These are phyloP conservation scores for Typhlichthys eigenmanni DNA, from an alignment of 2,797 vertebrate species.

Conservation along the genomic window DNA sequence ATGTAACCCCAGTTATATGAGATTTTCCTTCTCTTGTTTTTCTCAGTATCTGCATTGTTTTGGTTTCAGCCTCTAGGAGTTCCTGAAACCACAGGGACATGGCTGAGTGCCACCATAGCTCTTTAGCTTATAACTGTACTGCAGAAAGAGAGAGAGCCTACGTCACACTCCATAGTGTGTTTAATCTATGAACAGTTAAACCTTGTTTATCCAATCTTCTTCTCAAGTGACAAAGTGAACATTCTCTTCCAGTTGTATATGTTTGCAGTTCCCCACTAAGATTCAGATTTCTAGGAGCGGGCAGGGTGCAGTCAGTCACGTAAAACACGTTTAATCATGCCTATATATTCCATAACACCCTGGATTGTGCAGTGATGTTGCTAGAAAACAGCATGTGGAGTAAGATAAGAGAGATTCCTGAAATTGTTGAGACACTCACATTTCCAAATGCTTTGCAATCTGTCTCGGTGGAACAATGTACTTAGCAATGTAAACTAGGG, in stretches of 20 bases:
- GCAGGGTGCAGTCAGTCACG: too few species aligned
- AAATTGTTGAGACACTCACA: too few species aligned
- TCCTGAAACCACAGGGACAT: conserved; percentile 60
- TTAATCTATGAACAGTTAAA: conserved; percentile 48
- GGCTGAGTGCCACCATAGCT: conserved; percentile 61
- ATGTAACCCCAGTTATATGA: conserved; percentile 16
- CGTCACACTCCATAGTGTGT: conserved; percentile 43
- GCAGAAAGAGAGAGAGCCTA: conserved; percentile 30
- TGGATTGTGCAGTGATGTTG: too few species aligned
- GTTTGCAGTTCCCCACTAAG: conserved; percentile 15
- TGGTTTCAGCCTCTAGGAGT: conserved; percentile 49
- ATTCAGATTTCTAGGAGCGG: not conserved
- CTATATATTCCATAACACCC: too few species aligned
- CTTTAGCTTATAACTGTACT: conserved; percentile 50
- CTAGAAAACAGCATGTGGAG: too few species aligned
- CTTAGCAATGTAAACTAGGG: too few species aligned
- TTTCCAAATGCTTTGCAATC: too few species aligned
- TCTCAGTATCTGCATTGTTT: conserved; percentile 39
- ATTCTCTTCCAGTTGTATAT: conserved; percentile 29
- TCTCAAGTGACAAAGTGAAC: conserved; percentile 29
- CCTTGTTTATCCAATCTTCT: conserved; percentile 37
- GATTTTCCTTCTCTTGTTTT: conserved; percentile 31
- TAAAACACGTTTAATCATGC: too few species aligned
- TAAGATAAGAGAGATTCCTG: too few species aligned
- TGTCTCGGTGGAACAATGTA: too few species aligned